Conservation (phyloP, 2,797 vertebrate species). For the Carapus acus region DNA sequence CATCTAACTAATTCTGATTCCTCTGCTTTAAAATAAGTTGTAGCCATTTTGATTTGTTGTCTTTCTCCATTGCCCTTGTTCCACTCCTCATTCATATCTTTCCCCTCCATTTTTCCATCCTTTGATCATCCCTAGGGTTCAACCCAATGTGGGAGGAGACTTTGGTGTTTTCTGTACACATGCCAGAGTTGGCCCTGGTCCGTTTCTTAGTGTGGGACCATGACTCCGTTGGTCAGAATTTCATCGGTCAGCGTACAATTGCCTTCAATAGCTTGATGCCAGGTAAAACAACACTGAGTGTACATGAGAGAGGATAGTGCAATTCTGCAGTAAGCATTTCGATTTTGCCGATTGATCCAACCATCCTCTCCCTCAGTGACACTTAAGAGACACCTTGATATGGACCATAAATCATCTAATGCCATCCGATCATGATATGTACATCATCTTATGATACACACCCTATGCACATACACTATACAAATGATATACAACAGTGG, state of each 20-base stretch:
- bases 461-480: too few relatives aligned
- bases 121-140: conserved; percentile 75
- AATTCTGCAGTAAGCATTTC: neutral
- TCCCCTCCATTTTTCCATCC: neutral
- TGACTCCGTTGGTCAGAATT: conserved; percentile 95
- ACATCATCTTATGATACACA: neutral
- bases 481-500: too few relatives aligned
- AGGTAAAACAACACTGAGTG: conserved; percentile 68
- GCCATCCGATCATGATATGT: neutral
- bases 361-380: neutral
- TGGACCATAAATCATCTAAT: neutral
- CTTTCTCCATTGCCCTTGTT: neutral
- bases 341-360: neutral
- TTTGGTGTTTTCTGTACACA: conserved; percentile 87
- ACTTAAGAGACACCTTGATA: too few relatives aligned
- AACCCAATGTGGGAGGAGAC: conserved; percentile 99
- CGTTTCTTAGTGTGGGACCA: conserved; percentile 99
- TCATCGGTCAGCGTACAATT: conserved; percentile 93
- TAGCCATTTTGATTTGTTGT: neutral
- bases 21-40: neutral
- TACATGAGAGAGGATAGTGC: neutral
- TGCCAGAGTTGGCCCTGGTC: conserved; percentile 88
- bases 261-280: conserved; percentile 95
- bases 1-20: conserved; percentile 2
- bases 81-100: neutral